phyloP scores from a whole-genome alignment of 2,888 invertebrate species.

The Teleiodes luculella region DNA sequence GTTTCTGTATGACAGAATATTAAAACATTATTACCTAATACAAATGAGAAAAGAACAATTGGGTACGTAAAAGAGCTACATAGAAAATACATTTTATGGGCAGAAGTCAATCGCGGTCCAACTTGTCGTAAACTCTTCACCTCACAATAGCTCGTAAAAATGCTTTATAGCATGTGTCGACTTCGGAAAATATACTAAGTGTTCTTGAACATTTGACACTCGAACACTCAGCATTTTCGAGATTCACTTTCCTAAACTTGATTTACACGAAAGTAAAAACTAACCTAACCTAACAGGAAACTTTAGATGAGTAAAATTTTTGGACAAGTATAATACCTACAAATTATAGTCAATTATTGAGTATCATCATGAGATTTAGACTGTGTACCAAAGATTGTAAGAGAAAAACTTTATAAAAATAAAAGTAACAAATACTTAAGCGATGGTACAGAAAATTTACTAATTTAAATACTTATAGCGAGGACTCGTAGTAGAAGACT shows the following conservation, averaged over 20 bases:
- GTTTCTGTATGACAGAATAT: no score
- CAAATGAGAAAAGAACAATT: slow-evolving; percentile 12
- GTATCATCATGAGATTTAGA: no score
- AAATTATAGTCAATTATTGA: no score
- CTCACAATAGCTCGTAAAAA: slow-evolving; percentile 69
- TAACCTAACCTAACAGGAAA: no score
- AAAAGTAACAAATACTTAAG: no score
- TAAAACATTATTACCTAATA: slow-evolving; percentile 7
- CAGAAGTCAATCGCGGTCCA: slow-evolving; percentile 65
- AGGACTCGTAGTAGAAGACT: neutral
- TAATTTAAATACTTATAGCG: no score
- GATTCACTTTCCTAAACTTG: neutral
- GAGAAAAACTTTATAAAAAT: no score
- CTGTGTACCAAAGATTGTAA: no score
- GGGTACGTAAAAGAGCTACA: slow-evolving; percentile 39
- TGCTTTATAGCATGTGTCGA: slow-evolving; percentile 49
- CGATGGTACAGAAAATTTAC: no score
- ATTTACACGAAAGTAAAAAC: no score
- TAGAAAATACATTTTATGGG: slow-evolving; percentile 66
- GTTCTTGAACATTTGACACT: slow-evolving; percentile 20
- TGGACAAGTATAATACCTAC: no score
- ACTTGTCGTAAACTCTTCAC: slow-evolving; percentile 52
- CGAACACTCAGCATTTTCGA: slow-evolving; percentile 1
- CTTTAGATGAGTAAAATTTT: no score
- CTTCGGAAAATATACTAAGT: slow-evolving; percentile 29